A percentile compares a stretch with the other conserved stretches of the same genome.
These are phyloP conservation scores for Apistogramma diplotaenia DNA, from an alignment of 2,113 vertebrate genomes.

Conservation along the genomic window DNA sequence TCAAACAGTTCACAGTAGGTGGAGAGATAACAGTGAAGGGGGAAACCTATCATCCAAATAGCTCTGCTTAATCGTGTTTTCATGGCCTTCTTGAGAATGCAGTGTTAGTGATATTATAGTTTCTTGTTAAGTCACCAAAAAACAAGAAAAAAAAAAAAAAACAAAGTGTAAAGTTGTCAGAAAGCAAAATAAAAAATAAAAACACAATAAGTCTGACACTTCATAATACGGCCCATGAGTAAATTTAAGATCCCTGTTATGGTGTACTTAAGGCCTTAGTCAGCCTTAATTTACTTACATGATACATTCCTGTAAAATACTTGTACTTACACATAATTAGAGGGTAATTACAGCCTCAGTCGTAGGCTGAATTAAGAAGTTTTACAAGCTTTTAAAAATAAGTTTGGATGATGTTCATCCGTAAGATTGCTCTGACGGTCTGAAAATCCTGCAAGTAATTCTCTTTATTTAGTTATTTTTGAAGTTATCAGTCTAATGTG, in stretches of 20 bases:
- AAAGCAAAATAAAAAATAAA: neutral
- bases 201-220: no score
- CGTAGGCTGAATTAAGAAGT: no score
- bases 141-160: no score
- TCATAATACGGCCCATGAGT: no score
- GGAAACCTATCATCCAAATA: constrained; percentile 44
- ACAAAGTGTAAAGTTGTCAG: neutral
- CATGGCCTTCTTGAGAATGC: constrained; percentile 37
- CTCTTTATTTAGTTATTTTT: no score
- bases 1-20: constrained; percentile 53
- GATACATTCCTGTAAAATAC: no score
- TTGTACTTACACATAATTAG: no score
- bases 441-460: neutral
- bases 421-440: neutral
- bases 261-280: no score
- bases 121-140: neutral
- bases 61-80: constrained; percentile 46
- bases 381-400: neutral
- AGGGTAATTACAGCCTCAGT: no score
- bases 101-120: constrained; percentile 26
- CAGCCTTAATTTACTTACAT: no score
- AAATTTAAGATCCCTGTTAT: no score
- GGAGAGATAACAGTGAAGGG: constrained; percentile 40
- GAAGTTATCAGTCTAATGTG: no score
- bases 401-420: neutral